Evolutionary conservation across 2,888 invertebrate species (phyloP).

Genomic region (Urechis unicinctus): DNA sequence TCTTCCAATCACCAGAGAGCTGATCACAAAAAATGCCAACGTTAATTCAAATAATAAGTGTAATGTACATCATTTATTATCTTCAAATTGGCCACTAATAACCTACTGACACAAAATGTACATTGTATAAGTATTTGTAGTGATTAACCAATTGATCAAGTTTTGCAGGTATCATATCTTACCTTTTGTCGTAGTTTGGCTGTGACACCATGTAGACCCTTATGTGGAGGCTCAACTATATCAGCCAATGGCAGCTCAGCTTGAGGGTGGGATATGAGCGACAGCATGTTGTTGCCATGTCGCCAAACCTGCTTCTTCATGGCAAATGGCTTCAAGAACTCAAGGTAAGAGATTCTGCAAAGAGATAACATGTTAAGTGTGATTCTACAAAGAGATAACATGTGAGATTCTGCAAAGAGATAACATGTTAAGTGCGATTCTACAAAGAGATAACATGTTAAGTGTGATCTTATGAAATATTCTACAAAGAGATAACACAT

Average conservation of each 20-base stretch:
- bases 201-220: slow-evolving; percentile 40
- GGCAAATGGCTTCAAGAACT: slow-evolving; percentile 47
- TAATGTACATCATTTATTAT: neutral
- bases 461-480: no score
- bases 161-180: neutral
- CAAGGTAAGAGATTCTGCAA: slow-evolving; percentile 43
- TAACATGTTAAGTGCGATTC: no score
- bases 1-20: slow-evolving; percentile 48
- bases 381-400: slow-evolving; percentile 43
- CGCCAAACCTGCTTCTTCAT: slow-evolving; percentile 43
- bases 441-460: slow-evolving; percentile 47
- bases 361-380: no score
- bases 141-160: no score
- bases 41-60: neutral
- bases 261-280: slow-evolving; percentile 37
- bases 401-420: slow-evolving; percentile 39
- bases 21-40: slow-evolving; percentile 19
- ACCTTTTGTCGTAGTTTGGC: slow-evolving; percentile 45
- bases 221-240: slow-evolving; percentile 38
- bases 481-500: slow-evolving; percentile 28
- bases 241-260: slow-evolving; percentile 33
- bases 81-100: neutral
- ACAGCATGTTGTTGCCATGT: slow-evolving; percentile 46
- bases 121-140: no score
- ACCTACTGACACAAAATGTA: no score